Base-by-base conservation (phyloP, 2,888 invertebrate species). In the Scelioninae gen. 1 region DNA sequence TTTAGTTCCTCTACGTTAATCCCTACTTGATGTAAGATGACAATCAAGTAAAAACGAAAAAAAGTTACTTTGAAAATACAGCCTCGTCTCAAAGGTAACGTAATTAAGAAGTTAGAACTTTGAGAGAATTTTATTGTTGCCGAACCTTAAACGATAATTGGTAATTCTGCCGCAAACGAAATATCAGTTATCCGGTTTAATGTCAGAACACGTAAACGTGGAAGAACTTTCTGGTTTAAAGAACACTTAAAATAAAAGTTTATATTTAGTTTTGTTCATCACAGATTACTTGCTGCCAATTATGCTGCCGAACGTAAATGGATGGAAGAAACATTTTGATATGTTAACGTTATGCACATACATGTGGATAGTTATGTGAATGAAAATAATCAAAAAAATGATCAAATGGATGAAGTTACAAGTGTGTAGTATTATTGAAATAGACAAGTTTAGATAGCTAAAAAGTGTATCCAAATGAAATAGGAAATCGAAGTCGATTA, bases 231-330 rank as follows among this genome's bases (percentile, higher is more conserved):
- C 15, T 15, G 55, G 13, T 55, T 55, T 55, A 34, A 55, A 55
- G 34, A 15, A 55, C 15, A 34, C 55, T 55, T 34, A 55, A 55
- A 55, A 55, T 55, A 55, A 55, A 55, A 55, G 55, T 55, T 55
- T 55, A 55, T 34, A 34, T 34, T 11, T 34, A 15, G 55, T 34
- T 55, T 55, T 55, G 55, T 55, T 31, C n/a, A 13, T 32, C 15
- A 32, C 31, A 53, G 32, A 53, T n/a, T 53, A 13, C 53, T 55
- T 13, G 9, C 32, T n/a, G 31, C 13, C 31, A 32, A 55, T 55
- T 55, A 8, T 55, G 15, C 6, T 23, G 1, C 51, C 51, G 29
- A 51, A 51, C 29, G 29, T 29, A 1, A 47, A n/a, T n/a, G n/a
- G n/a, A n/a, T n/a, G n/a, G 47, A 47, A 7, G 47, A 10, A 47